Percentiles rank a stretch among this genome's conserved stretches.
Evolutionary conservation across 2,797 vertebrate species (phyloP).

Genomic region (Acipenser oxyrinchus): DNA sequence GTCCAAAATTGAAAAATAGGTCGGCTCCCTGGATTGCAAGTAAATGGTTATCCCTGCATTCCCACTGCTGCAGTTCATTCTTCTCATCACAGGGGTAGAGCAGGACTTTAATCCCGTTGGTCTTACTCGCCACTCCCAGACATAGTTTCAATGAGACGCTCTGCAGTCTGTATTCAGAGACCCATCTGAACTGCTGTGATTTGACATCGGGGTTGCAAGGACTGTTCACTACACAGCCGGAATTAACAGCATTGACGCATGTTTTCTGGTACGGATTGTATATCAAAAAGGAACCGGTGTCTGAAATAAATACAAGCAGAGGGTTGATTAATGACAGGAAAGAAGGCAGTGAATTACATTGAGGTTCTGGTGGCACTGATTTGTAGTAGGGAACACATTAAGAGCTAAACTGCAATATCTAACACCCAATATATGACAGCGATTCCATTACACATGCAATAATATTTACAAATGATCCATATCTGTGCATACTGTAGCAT

Average conservation of each 20-base stretch:
- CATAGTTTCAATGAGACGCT: conserved; percentile 61
- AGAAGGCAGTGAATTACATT: too few relatives aligned
- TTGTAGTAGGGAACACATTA: too few relatives aligned
- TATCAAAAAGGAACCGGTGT: conserved; percentile 76
- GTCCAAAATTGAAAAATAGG: conserved; percentile 85
- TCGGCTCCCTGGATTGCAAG: conserved; percentile 72
- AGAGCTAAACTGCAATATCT: too few relatives aligned
- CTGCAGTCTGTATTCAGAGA: conserved; percentile 58
- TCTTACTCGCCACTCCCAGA: conserved; percentile 66
- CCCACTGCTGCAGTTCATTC: conserved; percentile 78
- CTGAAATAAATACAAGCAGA: conserved; percentile 39
- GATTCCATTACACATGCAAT: too few relatives aligned
- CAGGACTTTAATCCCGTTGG: conserved; percentile 68
- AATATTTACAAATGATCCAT: too few relatives aligned
- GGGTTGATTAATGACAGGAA: too few relatives aligned
- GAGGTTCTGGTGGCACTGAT: too few relatives aligned
- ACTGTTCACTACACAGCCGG: conserved; percentile 51
- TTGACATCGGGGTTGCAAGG: conserved; percentile 58
- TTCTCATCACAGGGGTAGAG: conserved; percentile 72
- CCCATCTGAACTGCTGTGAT: conserved; percentile 83
- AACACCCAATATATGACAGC: too few relatives aligned
- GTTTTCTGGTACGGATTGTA: conserved; percentile 80
- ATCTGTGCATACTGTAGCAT: too few relatives aligned
- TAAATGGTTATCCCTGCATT: conserved; percentile 89
- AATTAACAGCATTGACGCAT: conserved; percentile 61